Evolutionary conservation across 2,888 invertebrate species (phyloP), one percentile per base, ranked within the genome.

Genomic region (Ophion obscuratus): DNA sequence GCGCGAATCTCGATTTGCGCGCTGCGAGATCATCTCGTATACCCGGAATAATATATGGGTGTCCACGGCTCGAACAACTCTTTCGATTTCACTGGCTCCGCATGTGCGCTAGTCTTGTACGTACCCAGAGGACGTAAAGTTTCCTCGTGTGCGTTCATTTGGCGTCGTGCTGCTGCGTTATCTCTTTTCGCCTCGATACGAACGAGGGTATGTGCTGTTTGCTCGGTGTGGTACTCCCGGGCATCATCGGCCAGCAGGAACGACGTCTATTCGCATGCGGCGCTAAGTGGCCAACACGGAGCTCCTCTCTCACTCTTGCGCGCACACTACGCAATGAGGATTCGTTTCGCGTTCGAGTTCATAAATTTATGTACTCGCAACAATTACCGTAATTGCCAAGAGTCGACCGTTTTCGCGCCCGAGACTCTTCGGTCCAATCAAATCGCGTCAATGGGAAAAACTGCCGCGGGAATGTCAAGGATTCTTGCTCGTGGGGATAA

Each of bases 351-450:
- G 84, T 85, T 85, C 85, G 76, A 89, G 88, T 89, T 88, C 83
- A 89, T 89, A 89, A 90, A 89, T 89, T 89, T 87, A 89, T 89
- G 84, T 82, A 88, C 87, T 84, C 70, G 85, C 79, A 80, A 83
- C 83, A 85, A 89, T 87, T 87, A 88, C 83, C 89, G 87, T 89
- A 89, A 89, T 87, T 87, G 88, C 84, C 84, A 40, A 40, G 40
- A 40, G 40, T 40, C 40, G 6, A 62, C 57, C 79, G 61, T 62
- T 36, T 68, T 53, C 71, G 67, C 84, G 57, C 66, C n/a, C 36
- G 61, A 64, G 64, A 31, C 68, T 70, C 75, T 47, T 73, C 59
- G 64, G 67, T 59, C 70, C 67, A 57, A 57, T 77, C 80, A 24
- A 86, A 84, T 86, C 81, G 86, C 81, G 62, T 40, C 77, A 81